Conservation (phyloP, 2,797 vertebrate species). For the Alfaro cultratus region DNA sequence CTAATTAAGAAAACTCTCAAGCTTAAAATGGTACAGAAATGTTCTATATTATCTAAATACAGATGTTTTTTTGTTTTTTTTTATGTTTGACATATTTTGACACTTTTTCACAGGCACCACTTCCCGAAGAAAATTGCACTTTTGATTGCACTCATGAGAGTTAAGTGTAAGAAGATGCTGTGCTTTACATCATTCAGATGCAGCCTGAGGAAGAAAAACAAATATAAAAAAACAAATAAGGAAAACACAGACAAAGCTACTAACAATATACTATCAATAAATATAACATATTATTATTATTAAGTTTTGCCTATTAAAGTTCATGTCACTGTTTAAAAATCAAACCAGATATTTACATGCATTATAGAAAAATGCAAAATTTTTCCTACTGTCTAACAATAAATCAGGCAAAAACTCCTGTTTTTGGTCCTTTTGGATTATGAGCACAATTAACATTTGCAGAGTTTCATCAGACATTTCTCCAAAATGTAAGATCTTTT, state of each 20-base stretch:
- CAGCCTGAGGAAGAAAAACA: slow-evolving; percentile 12
- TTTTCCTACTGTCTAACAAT: background rate
- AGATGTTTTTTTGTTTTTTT: slow-evolving; percentile 16
- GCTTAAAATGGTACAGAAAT: background rate
- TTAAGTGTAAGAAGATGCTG: slow-evolving; percentile 11
- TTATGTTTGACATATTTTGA: background rate
- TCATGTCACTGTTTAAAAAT: slow-evolving; percentile 5
- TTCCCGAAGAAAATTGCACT: background rate
- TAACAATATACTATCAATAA: slow-evolving; percentile 6
- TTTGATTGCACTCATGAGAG: slow-evolving; percentile 16
- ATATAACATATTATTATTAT: background rate
- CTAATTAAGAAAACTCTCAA: background rate
- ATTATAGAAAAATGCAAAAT: background rate
- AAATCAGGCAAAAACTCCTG: background rate
- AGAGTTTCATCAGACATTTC: background rate
- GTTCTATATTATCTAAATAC: background rate
- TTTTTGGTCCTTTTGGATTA: background rate
- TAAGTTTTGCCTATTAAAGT: slow-evolving; percentile 2
- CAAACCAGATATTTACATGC: background rate
- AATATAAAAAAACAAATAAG: slow-evolving; percentile 18
- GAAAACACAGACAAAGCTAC: background rate
- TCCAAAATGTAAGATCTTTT: background rate
- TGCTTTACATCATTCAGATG: slow-evolving; percentile 7
- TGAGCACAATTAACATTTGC: background rate
- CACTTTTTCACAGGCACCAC: background rate